These are phyloP conservation scores for Spinus pinus DNA, from an alignment of 2,797 vertebrate genomes.

Conservation along the genomic window DNA sequence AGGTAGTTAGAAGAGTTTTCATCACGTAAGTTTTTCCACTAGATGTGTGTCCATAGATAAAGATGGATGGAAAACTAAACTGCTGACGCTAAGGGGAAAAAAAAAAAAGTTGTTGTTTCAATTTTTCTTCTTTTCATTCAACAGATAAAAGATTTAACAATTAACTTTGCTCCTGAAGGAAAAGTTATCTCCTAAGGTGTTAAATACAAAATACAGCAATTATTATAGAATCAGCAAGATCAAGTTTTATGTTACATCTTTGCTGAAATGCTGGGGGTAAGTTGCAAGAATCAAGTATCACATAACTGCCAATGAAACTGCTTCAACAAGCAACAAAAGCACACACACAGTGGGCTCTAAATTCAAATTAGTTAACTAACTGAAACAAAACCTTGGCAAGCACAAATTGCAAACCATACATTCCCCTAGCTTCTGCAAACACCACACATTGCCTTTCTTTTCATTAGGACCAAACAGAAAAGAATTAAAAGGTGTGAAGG, in stretches of 20 bases:
- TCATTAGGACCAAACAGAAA: not conserved
- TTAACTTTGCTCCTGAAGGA: not conserved
- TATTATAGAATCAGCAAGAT: not conserved
- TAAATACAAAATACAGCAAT: not conserved
- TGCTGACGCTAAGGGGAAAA: constrained; percentile 78
- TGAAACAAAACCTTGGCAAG: not conserved
- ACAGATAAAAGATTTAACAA: not conserved
- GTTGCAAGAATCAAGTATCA: not conserved
- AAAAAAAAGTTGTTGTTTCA: not conserved
- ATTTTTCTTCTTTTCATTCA: not conserved
- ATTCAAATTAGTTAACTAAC: not conserved
- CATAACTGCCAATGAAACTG: not conserved
- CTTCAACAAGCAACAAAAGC: not conserved
- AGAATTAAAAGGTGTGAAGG: not conserved
- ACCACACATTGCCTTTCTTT: not conserved
- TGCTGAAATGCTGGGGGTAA: not conserved
- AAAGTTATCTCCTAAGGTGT: not conserved
- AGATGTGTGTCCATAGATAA: constrained; percentile 93
- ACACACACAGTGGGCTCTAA: not conserved
- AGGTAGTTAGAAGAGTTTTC: constrained; percentile 82
- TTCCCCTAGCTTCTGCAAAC: not conserved
- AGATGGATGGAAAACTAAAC: constrained; percentile 89
- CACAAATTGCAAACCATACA: not conserved
- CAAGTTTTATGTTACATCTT: not conserved
- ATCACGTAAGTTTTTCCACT: constrained; percentile 94